These are phyloP conservation scores for Eucera pruinosa DNA, from an alignment of 2,888 invertebrate genomes.

Conservation along the genomic window DNA sequence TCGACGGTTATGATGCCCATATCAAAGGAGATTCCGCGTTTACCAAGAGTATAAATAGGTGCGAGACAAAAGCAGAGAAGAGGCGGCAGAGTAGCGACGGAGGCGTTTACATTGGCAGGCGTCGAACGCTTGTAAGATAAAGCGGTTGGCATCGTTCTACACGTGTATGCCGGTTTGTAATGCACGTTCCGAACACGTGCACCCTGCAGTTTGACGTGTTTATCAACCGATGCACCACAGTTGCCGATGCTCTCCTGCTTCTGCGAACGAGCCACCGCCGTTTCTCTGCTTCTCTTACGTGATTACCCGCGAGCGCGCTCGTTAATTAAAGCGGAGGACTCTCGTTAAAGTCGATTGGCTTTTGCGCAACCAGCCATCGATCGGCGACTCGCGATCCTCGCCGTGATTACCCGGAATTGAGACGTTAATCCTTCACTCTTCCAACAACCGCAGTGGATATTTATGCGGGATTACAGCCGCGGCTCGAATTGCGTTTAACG, in stretches of 20 bases:
- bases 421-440: slow-evolving; percentile 63
- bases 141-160: slow-evolving; percentile 69
- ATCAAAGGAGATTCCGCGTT: slow-evolving; percentile 29
- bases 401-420: slow-evolving; percentile 67
- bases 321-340: slow-evolving; percentile 73
- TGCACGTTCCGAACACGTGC: slow-evolving; percentile 72
- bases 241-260: slow-evolving; percentile 32
- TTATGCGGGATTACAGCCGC: slow-evolving; percentile 25
- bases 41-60: slow-evolving; percentile 23
- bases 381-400: slow-evolving; percentile 55
- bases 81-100: slow-evolving; percentile 55
- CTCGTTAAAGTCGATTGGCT: slow-evolving; percentile 71
- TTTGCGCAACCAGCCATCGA: slow-evolving; percentile 66
- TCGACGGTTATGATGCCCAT: background rate
- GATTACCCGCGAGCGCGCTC: slow-evolving; percentile 59
- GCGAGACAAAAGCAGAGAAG: slow-evolving; percentile 43
- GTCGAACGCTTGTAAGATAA: slow-evolving; percentile 76
- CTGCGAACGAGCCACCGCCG: slow-evolving; percentile 16
- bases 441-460: slow-evolving; percentile 24
- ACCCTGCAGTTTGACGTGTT: slow-evolving; percentile 72
- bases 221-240: slow-evolving; percentile 64
- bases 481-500: slow-evolving; percentile 34
- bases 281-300: slow-evolving; percentile 24
- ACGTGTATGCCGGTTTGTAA: slow-evolving; percentile 71
- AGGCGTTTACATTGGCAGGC: slow-evolving; percentile 73